Evolutionary conservation across 2,888 invertebrate genomes (phyloP).

Genomic region (Diaperis boleti): DNA sequence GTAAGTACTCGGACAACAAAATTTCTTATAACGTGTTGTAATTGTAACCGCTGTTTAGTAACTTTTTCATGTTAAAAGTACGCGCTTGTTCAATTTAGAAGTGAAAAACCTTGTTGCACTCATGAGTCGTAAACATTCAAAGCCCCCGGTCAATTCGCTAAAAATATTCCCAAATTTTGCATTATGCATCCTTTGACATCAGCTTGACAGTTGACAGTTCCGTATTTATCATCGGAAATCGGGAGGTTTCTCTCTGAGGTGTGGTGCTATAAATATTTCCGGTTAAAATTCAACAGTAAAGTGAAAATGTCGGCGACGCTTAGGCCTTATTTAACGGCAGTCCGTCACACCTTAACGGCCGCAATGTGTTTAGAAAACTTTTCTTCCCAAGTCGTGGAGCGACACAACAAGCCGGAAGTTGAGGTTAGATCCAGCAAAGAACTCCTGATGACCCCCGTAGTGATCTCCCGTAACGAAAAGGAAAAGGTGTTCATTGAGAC

Average conservation of each 20-base stretch:
- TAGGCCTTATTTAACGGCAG: slow-evolving; percentile 94
- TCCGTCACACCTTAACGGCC: slow-evolving; percentile 94
- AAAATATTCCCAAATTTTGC: too few species aligned
- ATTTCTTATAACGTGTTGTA: too few species aligned
- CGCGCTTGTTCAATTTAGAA: too few species aligned
- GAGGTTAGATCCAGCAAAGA: slow-evolving; percentile 96
- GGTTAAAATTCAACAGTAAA: slow-evolving; percentile 1
- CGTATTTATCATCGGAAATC: neutral
- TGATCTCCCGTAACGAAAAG: slow-evolving; percentile 97
- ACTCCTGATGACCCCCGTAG: slow-evolving; percentile 92
- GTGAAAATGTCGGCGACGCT: slow-evolving; percentile 86
- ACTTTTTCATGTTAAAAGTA: too few species aligned
- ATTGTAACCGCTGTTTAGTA: too few species aligned
- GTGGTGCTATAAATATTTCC: slow-evolving; percentile 10
- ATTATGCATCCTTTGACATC: neutral
- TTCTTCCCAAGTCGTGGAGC: slow-evolving; percentile 98
- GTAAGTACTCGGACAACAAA: too few species aligned
- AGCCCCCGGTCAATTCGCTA: too few species aligned
- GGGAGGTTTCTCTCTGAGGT: slow-evolving; percentile 3
- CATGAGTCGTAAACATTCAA: too few species aligned
- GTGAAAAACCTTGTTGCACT: too few species aligned
- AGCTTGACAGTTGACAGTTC: neutral
- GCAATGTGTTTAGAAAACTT: slow-evolving; percentile 99
- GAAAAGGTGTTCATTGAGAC: slow-evolving; percentile 96
- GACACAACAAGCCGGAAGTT: slow-evolving; percentile 99